Evolutionary conservation across 2,797 vertebrate genomes (phyloP).

Genomic region (Sternarchorhynchus goeldii): DNA sequence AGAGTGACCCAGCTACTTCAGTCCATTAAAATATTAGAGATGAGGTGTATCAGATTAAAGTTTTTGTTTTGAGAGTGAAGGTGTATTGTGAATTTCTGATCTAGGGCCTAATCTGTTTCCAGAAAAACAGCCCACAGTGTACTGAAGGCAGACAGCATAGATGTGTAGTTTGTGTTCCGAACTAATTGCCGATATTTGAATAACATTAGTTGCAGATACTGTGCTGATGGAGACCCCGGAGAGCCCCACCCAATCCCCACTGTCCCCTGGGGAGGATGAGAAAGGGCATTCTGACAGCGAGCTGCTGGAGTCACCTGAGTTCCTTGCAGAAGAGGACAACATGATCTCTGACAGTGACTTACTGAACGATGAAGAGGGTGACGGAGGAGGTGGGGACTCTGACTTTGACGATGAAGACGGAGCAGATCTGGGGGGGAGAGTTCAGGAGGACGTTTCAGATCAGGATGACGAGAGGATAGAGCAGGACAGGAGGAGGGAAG

Average conservation of each 20-base stretch:
- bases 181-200: slow-evolving; percentile 26
- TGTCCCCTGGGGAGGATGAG: slow-evolving; percentile 85
- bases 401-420: slow-evolving; percentile 67
- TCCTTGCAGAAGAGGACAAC: slow-evolving; percentile 74
- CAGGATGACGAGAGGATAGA: slow-evolving; percentile 76
- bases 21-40: background rate
- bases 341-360: slow-evolving; percentile 84
- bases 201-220: slow-evolving; percentile 42
- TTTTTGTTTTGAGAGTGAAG: background rate
- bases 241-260: slow-evolving; percentile 87
- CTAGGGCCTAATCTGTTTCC: background rate
- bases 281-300: slow-evolving; percentile 85
- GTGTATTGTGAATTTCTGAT: background rate
- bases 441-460: slow-evolving; percentile 60
- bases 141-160: background rate
- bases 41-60: background rate
- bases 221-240: slow-evolving; percentile 89
- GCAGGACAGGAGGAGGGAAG: slow-evolving; percentile 54
- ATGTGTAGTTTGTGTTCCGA: background rate
- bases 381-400: slow-evolving; percentile 61
- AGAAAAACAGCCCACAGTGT: slow-evolving; percentile 6
- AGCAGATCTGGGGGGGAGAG: slow-evolving; percentile 58
- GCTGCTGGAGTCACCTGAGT: slow-evolving; percentile 75
- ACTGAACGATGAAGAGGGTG: slow-evolving; percentile 80
- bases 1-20: background rate